Conservation (phyloP, 2,797 vertebrate species). For the Tauraco hartlaubi region DNA sequence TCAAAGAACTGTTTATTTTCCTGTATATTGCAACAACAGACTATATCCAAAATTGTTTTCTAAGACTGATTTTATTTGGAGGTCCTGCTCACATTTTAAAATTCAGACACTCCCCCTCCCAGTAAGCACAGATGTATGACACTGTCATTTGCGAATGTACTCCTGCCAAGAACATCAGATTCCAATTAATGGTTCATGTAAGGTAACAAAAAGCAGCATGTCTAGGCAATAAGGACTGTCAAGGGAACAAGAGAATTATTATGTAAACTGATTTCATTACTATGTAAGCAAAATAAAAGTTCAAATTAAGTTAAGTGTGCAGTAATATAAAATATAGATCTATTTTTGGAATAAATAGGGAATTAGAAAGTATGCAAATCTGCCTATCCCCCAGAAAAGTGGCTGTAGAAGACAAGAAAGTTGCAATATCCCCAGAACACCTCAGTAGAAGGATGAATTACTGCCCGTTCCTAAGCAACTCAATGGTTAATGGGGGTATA, state of each 20-base stretch:
- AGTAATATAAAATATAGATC: conserved; percentile 47
- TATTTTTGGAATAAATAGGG: conserved; percentile 41
- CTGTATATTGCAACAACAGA: neutral
- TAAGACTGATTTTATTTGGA: neutral
- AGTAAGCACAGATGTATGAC: conserved; percentile 69
- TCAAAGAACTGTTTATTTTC: neutral
- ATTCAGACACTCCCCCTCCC: conserved; percentile 14
- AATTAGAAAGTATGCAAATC: conserved; percentile 18
- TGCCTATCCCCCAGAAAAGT: neutral
- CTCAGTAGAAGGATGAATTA: neutral
- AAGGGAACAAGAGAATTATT: conserved; percentile 61
- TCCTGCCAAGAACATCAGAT: conserved; percentile 77
- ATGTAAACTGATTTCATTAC: conserved; percentile 70
- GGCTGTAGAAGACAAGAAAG: neutral
- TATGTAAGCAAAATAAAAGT: conserved; percentile 69
- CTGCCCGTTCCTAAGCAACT: neutral
- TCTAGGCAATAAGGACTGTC: conserved; percentile 59
- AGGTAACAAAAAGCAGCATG: conserved; percentile 75
- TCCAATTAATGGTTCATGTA: conserved; percentile 79
- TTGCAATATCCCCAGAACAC: neutral
- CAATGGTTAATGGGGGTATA: neutral
- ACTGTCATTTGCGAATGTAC: conserved; percentile 74
- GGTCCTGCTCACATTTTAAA: conserved; percentile 28
- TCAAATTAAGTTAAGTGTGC: conserved; percentile 42
- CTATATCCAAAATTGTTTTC: neutral